Evolutionary conservation across 2,113 vertebrate species (phyloP), one percentile per base, ranked within the genome.

Genomic region (Galbula dea): DNA sequence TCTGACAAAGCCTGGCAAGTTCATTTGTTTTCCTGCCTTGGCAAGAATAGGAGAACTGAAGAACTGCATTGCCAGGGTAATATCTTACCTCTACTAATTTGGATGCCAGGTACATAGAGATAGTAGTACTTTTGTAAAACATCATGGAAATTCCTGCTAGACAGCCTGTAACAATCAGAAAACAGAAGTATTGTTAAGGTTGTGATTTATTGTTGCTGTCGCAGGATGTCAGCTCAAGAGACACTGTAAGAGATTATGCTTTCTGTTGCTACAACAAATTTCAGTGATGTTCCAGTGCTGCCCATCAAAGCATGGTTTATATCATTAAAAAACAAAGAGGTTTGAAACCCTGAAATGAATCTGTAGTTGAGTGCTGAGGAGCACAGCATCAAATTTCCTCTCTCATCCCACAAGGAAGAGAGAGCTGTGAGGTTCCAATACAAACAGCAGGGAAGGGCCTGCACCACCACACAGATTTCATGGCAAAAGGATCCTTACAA

Each of bases 61-160:
- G 46, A 59, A 15, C 2, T 71, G 65, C 85, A n/a, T 29, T 88
- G 84, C 0, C 4, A 37, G 9, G n/a, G 10, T 59, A 57, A 17
- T 65, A 76, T 63, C 98, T 98, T 98, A 99, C 99, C 99, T 99
- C 99, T 93, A 99, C 99, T 90, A 99, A 97, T 96, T 99, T 99
- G 48, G 99, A 99, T 93, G 98, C 98, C 89, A 99, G 98, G 96
- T 99, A 99, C 99, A 99, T 99, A 74, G 99, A 99, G 97, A 99
- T 99, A n/a, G 98, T 97, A 43, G 99, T 99, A 95, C 99, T 99
- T 98, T 98, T 99, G 98, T 99, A 99, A 98, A 99, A 99, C 98
- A 99, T 99, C 99, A 99, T 99, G 36, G 99, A 99, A 59, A 98
- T 88, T 72, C 99, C 99, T 68, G 99, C 99, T 95, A 99, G 97